phyloP scores from a whole-genome alignment of 2,797 vertebrate genomes.

The Knipowitschia caucasica region DNA sequence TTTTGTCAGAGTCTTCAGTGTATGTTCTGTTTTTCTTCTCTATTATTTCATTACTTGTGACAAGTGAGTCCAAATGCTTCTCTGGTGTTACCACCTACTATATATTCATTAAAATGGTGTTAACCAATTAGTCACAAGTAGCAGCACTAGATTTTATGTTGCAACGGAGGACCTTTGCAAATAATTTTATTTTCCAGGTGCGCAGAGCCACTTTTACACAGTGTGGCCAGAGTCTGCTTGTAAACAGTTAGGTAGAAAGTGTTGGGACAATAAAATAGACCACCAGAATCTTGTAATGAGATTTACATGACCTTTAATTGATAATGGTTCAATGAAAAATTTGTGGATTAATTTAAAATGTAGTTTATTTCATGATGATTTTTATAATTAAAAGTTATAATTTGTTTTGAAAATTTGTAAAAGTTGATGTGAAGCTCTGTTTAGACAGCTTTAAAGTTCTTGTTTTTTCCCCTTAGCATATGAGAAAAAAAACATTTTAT shows the following conservation, averaged over 20 bases:
- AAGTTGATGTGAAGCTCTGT: too few relatives aligned
- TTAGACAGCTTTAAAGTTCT: too few relatives aligned
- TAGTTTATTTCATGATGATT: too few relatives aligned
- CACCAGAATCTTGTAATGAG: slow-evolving; percentile 66
- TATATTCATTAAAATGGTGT: slow-evolving; percentile 60
- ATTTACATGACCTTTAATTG: slow-evolving; percentile 41
- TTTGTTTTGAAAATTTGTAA: too few relatives aligned
- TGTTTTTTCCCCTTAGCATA: too few relatives aligned
- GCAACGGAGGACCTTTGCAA: slow-evolving; percentile 52
- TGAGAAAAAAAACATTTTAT: too few relatives aligned
- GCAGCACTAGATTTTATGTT: slow-evolving; percentile 52
- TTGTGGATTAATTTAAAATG: too few relatives aligned
- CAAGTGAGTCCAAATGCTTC: slow-evolving; percentile 25
- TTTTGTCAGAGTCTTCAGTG: background rate
- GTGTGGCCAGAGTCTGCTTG: slow-evolving; percentile 57
- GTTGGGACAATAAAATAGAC: slow-evolving; percentile 68
- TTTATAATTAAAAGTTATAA: too few relatives aligned
- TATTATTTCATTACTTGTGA: background rate
- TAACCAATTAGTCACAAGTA: slow-evolving; percentile 65
- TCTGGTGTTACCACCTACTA: slow-evolving; percentile 32
- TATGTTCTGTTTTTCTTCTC: background rate
- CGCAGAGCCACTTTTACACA: slow-evolving; percentile 64
- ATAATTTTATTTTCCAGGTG: slow-evolving; percentile 64
- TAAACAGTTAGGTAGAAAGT: slow-evolving; percentile 63
- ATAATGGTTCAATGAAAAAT: slow-evolving; percentile 20